Percentiles rank a stretch among this genome's conserved stretches.
phyloP scores from a whole-genome alignment of 1,140 invertebrate genomes.

The Eulimnadia texana region DNA sequence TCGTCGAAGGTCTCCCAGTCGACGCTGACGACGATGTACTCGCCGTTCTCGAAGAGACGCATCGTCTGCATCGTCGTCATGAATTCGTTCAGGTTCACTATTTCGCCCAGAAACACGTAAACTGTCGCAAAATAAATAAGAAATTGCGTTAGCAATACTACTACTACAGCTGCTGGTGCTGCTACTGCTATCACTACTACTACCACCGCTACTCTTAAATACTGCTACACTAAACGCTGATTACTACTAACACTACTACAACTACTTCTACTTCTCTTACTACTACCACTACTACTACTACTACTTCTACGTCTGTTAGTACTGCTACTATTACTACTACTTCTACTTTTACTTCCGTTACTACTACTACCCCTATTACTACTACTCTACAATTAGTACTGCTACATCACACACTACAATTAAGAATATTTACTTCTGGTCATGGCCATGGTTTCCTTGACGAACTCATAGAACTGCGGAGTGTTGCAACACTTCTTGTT shows the following conservation, averaged over 20 bases:
- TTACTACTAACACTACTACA: too few species aligned
- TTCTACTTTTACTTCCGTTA: background rate
- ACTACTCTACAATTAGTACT: background rate
- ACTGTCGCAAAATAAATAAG: slow-evolving; percentile 40
- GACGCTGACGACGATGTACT: slow-evolving; percentile 89
- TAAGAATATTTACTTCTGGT: slow-evolving; percentile 58
- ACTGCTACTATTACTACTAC: background rate
- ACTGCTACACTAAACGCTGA: too few species aligned
- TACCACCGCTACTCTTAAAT: too few species aligned
- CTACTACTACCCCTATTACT: background rate
- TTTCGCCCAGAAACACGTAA: slow-evolving; percentile 78
- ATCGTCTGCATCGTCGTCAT: slow-evolving; percentile 78
- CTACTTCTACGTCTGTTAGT: too few species aligned
- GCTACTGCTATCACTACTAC: background rate
- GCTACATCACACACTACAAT: background rate
- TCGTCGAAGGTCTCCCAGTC: slow-evolving; percentile 72
- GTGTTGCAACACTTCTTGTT: slow-evolving; percentile 52
- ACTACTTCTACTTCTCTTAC: background rate
- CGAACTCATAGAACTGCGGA: slow-evolving; percentile 65
- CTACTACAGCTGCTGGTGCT: too few species aligned
- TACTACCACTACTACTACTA: too few species aligned
- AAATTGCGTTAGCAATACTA: too few species aligned
- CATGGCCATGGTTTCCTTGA: slow-evolving; percentile 72
- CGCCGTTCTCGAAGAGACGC: slow-evolving; percentile 71
- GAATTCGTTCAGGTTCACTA: slow-evolving; percentile 66